Percentiles rank a stretch among this genome's conserved stretches.
phyloP scores from a whole-genome alignment of 1,140 invertebrate species.

The Aporrectodea caliginosa region DNA sequence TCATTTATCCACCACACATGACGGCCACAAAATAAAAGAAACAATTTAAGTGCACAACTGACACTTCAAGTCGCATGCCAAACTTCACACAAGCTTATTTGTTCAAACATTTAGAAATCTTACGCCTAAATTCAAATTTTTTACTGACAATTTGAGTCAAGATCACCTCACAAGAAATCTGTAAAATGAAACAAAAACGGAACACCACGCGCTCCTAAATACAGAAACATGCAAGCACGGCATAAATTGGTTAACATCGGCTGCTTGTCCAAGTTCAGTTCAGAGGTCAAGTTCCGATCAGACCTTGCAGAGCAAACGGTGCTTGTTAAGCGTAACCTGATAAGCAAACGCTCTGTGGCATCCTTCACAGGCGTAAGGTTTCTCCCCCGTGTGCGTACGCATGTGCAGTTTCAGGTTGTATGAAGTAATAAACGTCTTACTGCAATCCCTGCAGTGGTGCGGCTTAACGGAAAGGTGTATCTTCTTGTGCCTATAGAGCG shows the following conservation, averaged over 20 bases:
- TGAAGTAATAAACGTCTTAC: not conserved
- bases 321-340: not conserved
- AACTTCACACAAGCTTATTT: too few relatives aligned
- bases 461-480: not conserved
- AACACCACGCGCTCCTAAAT: too few relatives aligned
- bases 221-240: not conserved
- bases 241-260: too few relatives aligned
- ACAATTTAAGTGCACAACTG: too few relatives aligned
- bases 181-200: not conserved
- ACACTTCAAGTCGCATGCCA: too few relatives aligned
- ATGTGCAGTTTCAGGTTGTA: conserved; percentile 12
- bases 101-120: too few relatives aligned
- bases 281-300: not conserved
- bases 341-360: conserved; percentile 10
- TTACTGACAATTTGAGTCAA: not conserved
- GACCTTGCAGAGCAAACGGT: not conserved
- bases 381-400: conserved; percentile 23
- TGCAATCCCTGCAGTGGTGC: not conserved
- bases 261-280: not conserved
- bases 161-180: not conserved
- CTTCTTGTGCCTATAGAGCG: conserved; percentile 2
- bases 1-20: too few relatives aligned
- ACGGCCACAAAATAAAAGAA: too few relatives aligned
- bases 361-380: conserved; percentile 12
- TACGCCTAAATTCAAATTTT: not conserved